A percentile compares a stretch with the other conserved stretches of the same genome.
phyloP scores from a whole-genome alignment of 2,113 vertebrate species.

The Noturus placidus region DNA sequence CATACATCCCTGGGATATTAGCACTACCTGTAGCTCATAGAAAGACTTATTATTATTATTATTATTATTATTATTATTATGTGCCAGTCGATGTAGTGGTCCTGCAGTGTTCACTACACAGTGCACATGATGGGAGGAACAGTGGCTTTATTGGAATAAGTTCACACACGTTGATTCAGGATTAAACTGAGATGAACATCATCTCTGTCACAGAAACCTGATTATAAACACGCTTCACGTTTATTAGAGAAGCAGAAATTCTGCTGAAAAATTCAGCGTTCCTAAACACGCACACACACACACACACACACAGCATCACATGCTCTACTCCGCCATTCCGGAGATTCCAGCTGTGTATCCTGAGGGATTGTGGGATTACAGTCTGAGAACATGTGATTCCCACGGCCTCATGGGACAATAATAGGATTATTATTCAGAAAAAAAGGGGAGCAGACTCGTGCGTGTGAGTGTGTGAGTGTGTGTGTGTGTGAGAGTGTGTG shows the following conservation, averaged over 20 bases:
- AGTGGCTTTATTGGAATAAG: background rate
- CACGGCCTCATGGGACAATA: conserved; percentile 59
- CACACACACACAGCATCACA: conserved; percentile 67
- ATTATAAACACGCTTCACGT: background rate
- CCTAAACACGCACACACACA: background rate
- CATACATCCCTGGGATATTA: background rate
- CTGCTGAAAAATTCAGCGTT: background rate
- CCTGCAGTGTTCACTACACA: background rate
- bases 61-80: too few relatives aligned
- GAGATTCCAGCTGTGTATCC: conserved; percentile 64
- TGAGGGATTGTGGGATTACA: conserved; percentile 59
- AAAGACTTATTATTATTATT: background rate
- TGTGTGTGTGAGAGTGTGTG: background rate
- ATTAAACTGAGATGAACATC: background rate
- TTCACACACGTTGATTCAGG: background rate
- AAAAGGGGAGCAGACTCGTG: conserved; percentile 54
- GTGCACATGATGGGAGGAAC: too few relatives aligned
- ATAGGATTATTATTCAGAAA: conserved; percentile 68
- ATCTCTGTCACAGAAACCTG: background rate
- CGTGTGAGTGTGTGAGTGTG: conserved; percentile 7
- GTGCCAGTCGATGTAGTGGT: background rate
- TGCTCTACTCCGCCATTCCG: conserved; percentile 72
- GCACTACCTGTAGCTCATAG: background rate
- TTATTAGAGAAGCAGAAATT: background rate
- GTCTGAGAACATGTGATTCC: conserved; percentile 66